phyloP scores from a whole-genome alignment of 2,888 invertebrate species.

The Nomada lathburiana region DNA sequence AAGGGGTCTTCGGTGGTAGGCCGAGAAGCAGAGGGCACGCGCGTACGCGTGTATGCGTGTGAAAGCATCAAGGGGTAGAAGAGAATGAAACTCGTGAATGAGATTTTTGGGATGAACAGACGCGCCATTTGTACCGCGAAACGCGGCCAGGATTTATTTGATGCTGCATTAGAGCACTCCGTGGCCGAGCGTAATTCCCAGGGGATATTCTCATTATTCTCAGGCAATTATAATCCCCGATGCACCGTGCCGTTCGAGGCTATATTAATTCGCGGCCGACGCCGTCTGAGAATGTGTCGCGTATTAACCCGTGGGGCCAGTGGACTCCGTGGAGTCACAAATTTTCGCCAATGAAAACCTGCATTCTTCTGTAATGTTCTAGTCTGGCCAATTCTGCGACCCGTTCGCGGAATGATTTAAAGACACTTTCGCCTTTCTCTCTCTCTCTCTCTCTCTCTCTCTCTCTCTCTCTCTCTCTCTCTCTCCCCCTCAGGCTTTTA shows the following conservation, averaged over 20 bases:
- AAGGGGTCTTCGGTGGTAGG: too few relatives aligned
- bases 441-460: not conserved
- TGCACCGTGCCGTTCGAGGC: constrained; percentile 63
- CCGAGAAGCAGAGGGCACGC: not conserved
- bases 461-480: not conserved
- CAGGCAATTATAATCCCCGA: constrained; percentile 73
- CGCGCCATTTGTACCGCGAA: constrained; percentile 35
- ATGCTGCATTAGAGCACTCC: constrained; percentile 60
- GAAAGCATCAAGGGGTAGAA: not conserved
- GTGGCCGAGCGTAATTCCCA: constrained; percentile 63
- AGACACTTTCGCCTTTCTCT: constrained; percentile 12
- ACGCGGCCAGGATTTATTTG: constrained; percentile 64
- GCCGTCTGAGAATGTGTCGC: constrained; percentile 75
- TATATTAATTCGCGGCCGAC: constrained; percentile 76
- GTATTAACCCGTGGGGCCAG: constrained; percentile 70
- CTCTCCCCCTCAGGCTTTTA: constrained; percentile 12
- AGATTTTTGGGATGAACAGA: constrained; percentile 40
- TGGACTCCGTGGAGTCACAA: constrained; percentile 65
- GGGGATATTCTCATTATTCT: constrained; percentile 72
- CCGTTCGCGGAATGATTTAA: constrained; percentile 50
- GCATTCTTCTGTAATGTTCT: constrained; percentile 55
- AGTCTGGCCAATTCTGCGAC: constrained; percentile 40
- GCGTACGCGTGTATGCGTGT: too few relatives aligned
- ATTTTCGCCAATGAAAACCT: constrained; percentile 67
- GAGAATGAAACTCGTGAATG: constrained; percentile 28